phyloP scores from a whole-genome alignment of 2,113 vertebrate species.

The Tympanuchus pallidicinctus region DNA sequence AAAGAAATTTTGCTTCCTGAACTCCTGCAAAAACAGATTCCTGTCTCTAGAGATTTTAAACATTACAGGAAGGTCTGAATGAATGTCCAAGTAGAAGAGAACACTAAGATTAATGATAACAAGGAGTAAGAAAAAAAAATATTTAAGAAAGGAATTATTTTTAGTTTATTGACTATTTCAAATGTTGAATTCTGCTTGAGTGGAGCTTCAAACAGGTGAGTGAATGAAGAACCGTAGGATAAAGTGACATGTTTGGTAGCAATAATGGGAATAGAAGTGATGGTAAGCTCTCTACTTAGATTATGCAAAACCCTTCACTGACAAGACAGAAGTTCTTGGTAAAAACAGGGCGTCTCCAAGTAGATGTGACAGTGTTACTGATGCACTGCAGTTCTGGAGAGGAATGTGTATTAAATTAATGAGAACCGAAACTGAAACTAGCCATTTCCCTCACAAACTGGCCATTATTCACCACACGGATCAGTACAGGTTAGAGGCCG shows the following conservation, averaged over 20 bases:
- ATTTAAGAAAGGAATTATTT: neutral
- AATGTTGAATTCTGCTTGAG: neutral
- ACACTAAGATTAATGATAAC: neutral
- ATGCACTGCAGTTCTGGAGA: neutral
- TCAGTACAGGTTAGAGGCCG: too few relatives aligned
- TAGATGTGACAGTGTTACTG: neutral
- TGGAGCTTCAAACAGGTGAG: neutral
- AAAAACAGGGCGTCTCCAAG: neutral
- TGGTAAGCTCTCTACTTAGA: neutral
- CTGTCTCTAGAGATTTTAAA: neutral
- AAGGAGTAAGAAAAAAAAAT: neutral
- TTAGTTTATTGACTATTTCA: neutral
- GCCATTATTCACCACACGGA: neutral
- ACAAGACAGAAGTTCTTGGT: neutral
- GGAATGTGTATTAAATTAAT: rapidly evolving
- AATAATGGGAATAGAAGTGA: neutral
- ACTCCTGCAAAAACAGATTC: neutral
- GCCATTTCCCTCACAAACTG: neutral
- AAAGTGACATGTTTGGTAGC: neutral
- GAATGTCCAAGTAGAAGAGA: neutral
- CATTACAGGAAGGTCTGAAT: neutral
- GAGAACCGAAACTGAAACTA: neutral
- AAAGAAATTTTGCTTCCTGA: neutral
- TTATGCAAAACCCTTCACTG: neutral
- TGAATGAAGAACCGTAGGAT: neutral